Evolutionary conservation across 2,888 invertebrate genomes (phyloP), one percentile per base, ranked within the genome.

Genomic region (Clepsis dumicolana): DNA sequence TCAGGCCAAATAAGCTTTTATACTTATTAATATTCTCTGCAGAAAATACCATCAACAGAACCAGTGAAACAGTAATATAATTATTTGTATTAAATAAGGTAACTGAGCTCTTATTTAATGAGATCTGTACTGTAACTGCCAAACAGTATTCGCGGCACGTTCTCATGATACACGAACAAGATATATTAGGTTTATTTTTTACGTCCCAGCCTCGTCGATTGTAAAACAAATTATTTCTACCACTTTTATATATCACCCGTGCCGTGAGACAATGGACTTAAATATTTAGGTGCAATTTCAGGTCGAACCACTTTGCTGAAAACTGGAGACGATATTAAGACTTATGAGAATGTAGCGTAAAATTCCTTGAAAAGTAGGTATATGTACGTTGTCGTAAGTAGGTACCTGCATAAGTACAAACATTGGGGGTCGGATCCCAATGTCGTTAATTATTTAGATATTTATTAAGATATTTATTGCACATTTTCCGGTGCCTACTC

Each of bases 251-350:
- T 27, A 25, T 27, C 16, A 41, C 41, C 25, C 25, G 12, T 1
- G 25, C 25, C 25, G 12, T 1, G 25, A 41, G 59, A 27, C 57
- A 59, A 59, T 14, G 25, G 25, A n/a, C 35, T 59, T 59, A 59
- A 59, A 41, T 59, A 59, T 59, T 59, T 10, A 59, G 24, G n/a
- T 10, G 25, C 25, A 59, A 41, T 38, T 41, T 59, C n/a, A 41
- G n/a, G 10, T 25, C 7, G 7, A 25, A 8, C 24, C 24, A 41
- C 24, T 57, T n/a, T 57, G 32, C 24, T 52, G 27, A 25, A 50
- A 50, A 52, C 4, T n/a, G 14, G 25, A 52, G 27, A 25, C 52
- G 52, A 52, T n/a, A n/a, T 21, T 21, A 25, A 48, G 48, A 48
- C 21, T 21, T 21, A 48, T 12, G 48, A 3, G 21, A 1, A 21